phyloP scores from a whole-genome alignment of 2,888 invertebrate genomes.

The Clistopyga incitator region DNA sequence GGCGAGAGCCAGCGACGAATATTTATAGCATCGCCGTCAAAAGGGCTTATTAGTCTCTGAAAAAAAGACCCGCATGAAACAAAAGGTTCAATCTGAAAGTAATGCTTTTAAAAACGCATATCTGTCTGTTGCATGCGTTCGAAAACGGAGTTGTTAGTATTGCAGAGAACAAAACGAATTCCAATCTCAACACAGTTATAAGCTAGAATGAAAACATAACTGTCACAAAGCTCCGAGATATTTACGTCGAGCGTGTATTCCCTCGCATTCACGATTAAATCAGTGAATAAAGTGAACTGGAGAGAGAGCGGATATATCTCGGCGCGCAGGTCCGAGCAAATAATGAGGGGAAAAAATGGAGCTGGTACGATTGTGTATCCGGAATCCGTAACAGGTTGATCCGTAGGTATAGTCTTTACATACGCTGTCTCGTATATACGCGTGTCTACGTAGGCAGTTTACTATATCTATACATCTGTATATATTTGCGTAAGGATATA shows the following conservation, averaged over 20 bases:
- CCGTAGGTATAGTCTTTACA: not conserved
- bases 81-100: no score
- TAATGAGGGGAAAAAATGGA: slow-evolving; percentile 30
- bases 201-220: slow-evolving; percentile 7
- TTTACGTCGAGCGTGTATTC: not conserved
- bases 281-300: not conserved
- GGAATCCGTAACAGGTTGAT: slow-evolving; percentile 38
- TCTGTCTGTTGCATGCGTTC: not conserved
- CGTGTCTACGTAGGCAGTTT: slow-evolving; percentile 2
- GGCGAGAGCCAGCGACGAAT: no score
- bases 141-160: not conserved
- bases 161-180: not conserved
- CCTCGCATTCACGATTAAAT: slow-evolving; percentile 1
- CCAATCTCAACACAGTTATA: slow-evolving; percentile 2
- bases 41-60: no score
- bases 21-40: no score
- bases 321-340: slow-evolving; percentile 15
- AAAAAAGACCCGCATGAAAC: no score
- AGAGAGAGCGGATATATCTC: not conserved
- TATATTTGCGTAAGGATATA: slow-evolving; percentile 12
- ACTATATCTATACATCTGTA: not conserved
- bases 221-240: not conserved
- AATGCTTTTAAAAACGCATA: not conserved
- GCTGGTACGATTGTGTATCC: slow-evolving; percentile 12
- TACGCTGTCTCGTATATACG: not conserved